These are phyloP conservation scores for Anser brachyrhynchus DNA, from an alignment of 2,113 vertebrate species.

Conservation along the genomic window DNA sequence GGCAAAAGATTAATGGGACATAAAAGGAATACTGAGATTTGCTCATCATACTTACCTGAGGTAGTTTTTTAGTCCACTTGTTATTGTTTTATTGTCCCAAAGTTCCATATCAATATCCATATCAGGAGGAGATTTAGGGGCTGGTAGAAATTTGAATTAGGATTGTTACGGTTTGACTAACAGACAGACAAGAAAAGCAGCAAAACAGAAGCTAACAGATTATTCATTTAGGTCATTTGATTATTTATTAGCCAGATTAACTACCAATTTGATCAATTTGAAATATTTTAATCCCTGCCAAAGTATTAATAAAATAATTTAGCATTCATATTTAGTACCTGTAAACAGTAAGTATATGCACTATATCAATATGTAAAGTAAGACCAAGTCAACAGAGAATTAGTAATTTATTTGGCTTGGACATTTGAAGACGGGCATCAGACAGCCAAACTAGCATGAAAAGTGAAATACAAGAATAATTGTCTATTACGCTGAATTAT, in stretches of 20 bases:
- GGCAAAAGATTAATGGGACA: neutral
- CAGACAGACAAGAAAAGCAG: neutral
- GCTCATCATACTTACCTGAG: constrained; percentile 86
- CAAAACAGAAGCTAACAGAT: neutral
- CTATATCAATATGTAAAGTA: neutral
- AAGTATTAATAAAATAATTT: neutral
- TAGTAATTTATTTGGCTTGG: neutral
- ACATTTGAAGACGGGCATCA: neutral
- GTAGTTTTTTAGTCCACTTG: constrained; percentile 98
- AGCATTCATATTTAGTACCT: neutral
- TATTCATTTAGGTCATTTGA: neutral
- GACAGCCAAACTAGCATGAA: neutral
- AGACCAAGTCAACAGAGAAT: neutral
- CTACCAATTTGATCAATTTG: neutral
- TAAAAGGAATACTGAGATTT: neutral
- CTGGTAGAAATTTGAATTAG: constrained; percentile 73
- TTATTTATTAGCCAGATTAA: neutral
- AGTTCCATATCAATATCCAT: constrained; percentile 92
- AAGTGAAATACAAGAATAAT: neutral
- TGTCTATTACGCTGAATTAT: neutral
- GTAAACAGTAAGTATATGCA: neutral
- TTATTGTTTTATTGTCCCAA: constrained; percentile 99
- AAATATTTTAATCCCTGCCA: neutral
- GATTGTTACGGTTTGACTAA: constrained; percentile 1
- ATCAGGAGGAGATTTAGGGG: constrained; percentile 89